Base-by-base conservation (phyloP, 2,888 invertebrate genomes). In the Alloplasta piceator region DNA sequence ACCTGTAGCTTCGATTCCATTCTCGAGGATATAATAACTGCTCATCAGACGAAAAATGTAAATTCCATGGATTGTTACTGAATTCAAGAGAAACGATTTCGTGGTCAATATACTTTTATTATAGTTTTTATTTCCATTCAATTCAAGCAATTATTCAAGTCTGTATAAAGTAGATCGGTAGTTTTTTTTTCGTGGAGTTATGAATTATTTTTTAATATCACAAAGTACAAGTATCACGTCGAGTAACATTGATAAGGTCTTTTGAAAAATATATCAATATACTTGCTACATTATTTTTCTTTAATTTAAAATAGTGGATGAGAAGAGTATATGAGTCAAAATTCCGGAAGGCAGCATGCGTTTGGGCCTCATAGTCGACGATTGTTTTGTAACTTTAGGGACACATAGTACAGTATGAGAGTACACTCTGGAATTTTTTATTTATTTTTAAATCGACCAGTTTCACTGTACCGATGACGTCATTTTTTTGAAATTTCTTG, bases 11-110 rank as follows among this genome's bases (percentile, higher is more conserved):
- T 96, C 12, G 94, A 94, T 2, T 96, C 96, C 0, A 92, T 96
- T 4, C 90, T 97, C 1, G 96, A 97, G 86, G 97, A 97, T 90
- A 95, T 97, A 82, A 90, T 96, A 26, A 94, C 94, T 7, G 93
- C 94, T 70, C 94, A 95, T 85, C 93, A 94, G 83, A 88, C 91
- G 0, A 92, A 89, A 50, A 94, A 95, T 80, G 92, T 94, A 0
- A 95, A 95, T 87, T 92, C 93, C 39, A 94, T 96, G 93, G 96
- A 96, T 92, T 96, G 96, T 92, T 96, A 96, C 87, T 96, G 90
- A 92, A 10, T 14, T 6, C 39, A 6, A 36, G 6, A 12, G 5
- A 48, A n/a, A 46, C 10, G 4, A 43, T 26, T 36, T 9, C 0
- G 50, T 63, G n/a, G n/a, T n/a, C n/a, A n/a, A n/a, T n/a, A n/a